Evolutionary conservation across 2,888 invertebrate genomes (phyloP).

Genomic region (Vannuccia rotundouncinata): DNA sequence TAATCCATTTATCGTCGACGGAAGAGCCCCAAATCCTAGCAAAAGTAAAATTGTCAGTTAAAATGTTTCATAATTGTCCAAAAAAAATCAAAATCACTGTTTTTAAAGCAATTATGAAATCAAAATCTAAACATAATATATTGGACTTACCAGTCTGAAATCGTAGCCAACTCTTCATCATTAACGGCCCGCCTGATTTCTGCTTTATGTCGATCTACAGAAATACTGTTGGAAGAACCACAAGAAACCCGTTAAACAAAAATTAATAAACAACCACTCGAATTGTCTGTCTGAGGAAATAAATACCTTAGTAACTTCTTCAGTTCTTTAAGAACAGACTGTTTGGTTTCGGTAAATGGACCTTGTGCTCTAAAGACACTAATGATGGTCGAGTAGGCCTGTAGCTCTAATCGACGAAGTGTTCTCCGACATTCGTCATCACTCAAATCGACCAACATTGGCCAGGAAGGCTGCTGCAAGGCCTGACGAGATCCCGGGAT

Average conservation of each 20-base stretch:
- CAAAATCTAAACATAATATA: no score
- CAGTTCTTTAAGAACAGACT: neutral
- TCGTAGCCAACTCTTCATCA: conserved; percentile 18
- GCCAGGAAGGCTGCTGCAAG: no score
- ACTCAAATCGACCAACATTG: conserved; percentile 13
- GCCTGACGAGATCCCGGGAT: no score
- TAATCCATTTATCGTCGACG: neutral
- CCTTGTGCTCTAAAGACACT: conserved; percentile 1
- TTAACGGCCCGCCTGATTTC: neutral
- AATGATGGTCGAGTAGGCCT: neutral
- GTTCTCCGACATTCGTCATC: neutral
- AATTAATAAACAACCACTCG: no score
- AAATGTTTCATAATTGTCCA: no score
- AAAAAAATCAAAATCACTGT: no score
- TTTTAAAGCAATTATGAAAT: no score
- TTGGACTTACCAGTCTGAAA: no score
- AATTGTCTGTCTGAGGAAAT: no score
- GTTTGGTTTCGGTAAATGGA: neutral
- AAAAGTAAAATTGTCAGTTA: no score
- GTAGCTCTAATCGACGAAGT: conserved; percentile 2
- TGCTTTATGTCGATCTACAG: conserved; percentile 21
- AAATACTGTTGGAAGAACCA: no score
- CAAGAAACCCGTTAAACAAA: no score
- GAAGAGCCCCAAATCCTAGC: neutral
- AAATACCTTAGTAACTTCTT: neutral